phyloP scores from a whole-genome alignment of 2,888 invertebrate genomes.

The Agrilus mali region DNA sequence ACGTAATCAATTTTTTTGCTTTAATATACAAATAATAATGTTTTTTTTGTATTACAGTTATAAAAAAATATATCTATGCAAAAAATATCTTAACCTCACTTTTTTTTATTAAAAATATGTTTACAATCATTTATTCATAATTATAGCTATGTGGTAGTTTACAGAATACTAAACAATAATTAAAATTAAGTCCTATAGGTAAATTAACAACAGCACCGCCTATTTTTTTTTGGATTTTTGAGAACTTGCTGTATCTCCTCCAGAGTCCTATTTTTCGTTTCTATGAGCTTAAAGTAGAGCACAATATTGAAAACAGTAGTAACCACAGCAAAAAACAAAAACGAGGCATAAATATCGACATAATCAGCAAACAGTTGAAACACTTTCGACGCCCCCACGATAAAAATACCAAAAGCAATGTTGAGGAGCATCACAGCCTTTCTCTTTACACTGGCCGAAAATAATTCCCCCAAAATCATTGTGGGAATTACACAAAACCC shows the following conservation, averaged over 20 bases:
- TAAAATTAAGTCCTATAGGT: too few species aligned
- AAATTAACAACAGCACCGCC: too few species aligned
- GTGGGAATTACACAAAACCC: constrained; percentile 6
- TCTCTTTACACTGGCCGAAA: constrained; percentile 13
- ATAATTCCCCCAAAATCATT: constrained; percentile 13
- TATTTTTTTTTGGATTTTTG: constrained; percentile 10
- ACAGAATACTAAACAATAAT: not conserved
- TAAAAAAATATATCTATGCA: too few species aligned
- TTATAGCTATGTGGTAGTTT: too few species aligned
- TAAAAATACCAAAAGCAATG: constrained; percentile 17
- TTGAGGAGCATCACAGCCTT: constrained; percentile 19
- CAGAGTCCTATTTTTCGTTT: constrained; percentile 27
- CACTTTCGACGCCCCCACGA: constrained; percentile 20
- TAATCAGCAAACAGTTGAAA: constrained; percentile 21
- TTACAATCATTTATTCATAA: too few species aligned
- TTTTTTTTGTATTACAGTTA: too few species aligned
- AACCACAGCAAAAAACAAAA: constrained; percentile 18
- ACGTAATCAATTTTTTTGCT: too few species aligned
- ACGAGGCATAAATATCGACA: constrained; percentile 21
- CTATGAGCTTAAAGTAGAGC: constrained; percentile 20
- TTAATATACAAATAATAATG: too few species aligned
- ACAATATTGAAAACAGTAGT: constrained; percentile 16
- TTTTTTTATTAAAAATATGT: too few species aligned
- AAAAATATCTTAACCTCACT: too few species aligned
- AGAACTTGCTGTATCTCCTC: constrained; percentile 26